Conservation (phyloP, 2,797 vertebrate genomes). For the Dryobates pubescens region DNA sequence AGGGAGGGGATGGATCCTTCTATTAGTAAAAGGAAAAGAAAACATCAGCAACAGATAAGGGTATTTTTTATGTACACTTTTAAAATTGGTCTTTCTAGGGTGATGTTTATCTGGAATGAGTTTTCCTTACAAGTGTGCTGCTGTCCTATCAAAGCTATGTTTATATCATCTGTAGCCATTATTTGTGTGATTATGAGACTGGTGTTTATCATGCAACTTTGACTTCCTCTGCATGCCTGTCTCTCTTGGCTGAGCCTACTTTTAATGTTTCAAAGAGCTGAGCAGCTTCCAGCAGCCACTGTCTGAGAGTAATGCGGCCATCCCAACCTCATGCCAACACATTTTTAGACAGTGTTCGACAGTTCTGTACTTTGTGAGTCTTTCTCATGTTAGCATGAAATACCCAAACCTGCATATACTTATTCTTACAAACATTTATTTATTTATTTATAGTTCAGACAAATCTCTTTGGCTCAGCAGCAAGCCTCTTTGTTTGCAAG, state of each 20-base stretch:
- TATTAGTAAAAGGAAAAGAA: neutral
- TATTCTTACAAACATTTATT: neutral
- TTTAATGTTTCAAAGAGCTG: slow-evolving; percentile 18
- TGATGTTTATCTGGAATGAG: slow-evolving; percentile 3
- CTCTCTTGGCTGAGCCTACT: neutral
- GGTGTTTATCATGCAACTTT: neutral
- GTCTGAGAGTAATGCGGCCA: slow-evolving; percentile 7
- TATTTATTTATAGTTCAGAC: neutral
- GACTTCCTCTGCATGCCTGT: neutral
- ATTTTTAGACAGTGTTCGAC: neutral
- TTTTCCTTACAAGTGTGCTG: neutral
- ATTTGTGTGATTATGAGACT: neutral
- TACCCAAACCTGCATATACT: neutral
- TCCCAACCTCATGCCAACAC: neutral
- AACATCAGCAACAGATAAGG: neutral
- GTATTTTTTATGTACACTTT: neutral
- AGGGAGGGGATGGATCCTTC: neutral
- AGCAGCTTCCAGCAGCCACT: slow-evolving; percentile 14
- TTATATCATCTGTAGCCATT: slow-evolving; percentile 30
- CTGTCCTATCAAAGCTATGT: neutral
- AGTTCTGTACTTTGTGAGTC: neutral
- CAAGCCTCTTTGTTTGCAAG: slow-evolving; percentile 1
- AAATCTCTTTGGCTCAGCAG: neutral
- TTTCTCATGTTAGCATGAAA: neutral
- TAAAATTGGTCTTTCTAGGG: neutral